Percentiles rank a stretch among this genome's conserved stretches.
phyloP scores from a whole-genome alignment of 1,140 invertebrate genomes.

The Charaxes varanes region DNA sequence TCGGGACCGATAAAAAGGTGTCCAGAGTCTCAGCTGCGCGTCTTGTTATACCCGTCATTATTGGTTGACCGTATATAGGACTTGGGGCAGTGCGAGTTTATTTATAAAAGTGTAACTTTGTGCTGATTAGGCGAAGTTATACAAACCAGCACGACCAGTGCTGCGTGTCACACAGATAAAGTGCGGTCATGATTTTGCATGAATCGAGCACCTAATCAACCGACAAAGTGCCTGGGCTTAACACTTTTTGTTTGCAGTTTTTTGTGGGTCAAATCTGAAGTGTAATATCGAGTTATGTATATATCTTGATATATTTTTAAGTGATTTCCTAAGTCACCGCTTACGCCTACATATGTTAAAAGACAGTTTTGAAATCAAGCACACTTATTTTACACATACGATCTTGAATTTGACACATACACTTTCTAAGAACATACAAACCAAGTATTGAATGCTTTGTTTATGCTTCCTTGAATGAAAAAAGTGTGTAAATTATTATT shows the following conservation, averaged over 20 bases:
- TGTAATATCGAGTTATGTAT: background rate
- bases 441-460: too few relatives aligned
- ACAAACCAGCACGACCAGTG: too few relatives aligned
- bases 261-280: background rate
- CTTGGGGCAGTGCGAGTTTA: background rate
- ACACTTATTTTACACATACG: too few relatives aligned
- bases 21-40: too few relatives aligned
- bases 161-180: background rate
- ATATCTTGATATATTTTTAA: background rate
- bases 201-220: conserved; percentile 4
- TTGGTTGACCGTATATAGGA: too few relatives aligned
- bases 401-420: background rate
- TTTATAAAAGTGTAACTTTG: too few relatives aligned
- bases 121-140: too few relatives aligned
- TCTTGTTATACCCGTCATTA: too few relatives aligned
- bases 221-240: conserved; percentile 6
- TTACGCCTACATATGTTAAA: background rate
- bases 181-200: background rate
- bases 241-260: background rate
- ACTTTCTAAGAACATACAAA: too few relatives aligned
- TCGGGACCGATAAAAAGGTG: background rate
- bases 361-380: too few relatives aligned
- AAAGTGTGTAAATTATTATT: too few relatives aligned
- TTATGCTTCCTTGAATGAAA: too few relatives aligned
- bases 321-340: background rate